A percentile compares a stretch with the other conserved stretches of the same genome.
These are phyloP conservation scores for Trichosurus vulpecula DNA, from an alignment of 2,797 vertebrate species.

Conservation along the genomic window DNA sequence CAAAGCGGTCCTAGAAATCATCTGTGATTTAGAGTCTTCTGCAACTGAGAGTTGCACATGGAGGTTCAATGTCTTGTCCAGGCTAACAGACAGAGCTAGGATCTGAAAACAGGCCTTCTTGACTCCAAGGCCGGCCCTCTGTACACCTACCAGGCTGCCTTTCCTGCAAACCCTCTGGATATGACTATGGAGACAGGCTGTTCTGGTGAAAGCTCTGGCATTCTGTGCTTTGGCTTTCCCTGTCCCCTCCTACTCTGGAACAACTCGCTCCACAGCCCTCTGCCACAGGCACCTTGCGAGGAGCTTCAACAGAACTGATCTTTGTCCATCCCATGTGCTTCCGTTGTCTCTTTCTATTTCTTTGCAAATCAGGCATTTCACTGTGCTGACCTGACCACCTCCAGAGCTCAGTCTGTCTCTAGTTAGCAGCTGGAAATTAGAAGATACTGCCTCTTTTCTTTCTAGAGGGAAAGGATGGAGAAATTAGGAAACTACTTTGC, in stretches of 20 bases:
- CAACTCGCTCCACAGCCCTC: not conserved
- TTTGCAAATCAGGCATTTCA: slow-evolving; percentile 58
- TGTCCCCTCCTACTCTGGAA: not conserved
- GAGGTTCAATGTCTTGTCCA: not conserved
- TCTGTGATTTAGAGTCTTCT: not conserved
- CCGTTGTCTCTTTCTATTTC: slow-evolving; percentile 63
- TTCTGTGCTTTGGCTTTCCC: not conserved
- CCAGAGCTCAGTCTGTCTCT: accelerated
- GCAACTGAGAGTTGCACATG: not conserved
- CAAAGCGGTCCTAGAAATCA: not conserved
- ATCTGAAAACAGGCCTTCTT: not conserved
- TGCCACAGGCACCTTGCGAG: slow-evolving; percentile 12
- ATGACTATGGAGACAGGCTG: not conserved
- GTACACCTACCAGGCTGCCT: not conserved
- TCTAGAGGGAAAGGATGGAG: not conserved
- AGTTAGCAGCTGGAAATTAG: not conserved
- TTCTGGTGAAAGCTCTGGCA: not conserved
- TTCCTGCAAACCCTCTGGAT: not conserved
- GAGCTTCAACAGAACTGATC: slow-evolving; percentile 48
- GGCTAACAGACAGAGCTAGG: not conserved
- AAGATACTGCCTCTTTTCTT: not conserved
- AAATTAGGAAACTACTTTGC: not conserved
- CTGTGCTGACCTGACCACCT: not conserved
- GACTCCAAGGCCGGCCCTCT: not conserved
- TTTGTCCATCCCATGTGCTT: slow-evolving; percentile 49